Base-by-base conservation (phyloP, 2,888 invertebrate species). In the Aleiodes leptofemur region DNA sequence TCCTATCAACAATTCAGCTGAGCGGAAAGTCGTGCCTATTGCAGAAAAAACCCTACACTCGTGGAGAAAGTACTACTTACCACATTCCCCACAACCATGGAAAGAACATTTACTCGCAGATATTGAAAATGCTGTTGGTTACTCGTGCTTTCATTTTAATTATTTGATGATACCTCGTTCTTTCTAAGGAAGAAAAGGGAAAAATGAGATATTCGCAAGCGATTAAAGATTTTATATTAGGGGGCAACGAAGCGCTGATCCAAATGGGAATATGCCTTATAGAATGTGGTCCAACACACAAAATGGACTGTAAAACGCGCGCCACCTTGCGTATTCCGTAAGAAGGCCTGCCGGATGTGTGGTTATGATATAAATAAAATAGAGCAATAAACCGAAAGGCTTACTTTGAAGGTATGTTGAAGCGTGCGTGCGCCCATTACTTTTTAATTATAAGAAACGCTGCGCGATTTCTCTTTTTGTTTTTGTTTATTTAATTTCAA, bases 321-420 rank as follows among this genome's bases (percentile, higher is more conserved):
- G 69, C 69, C 51, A 57, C 55, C 48, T 61, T 61, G 61, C 69
- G 61, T 74, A 69, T 74, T 59, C 29, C 74, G 69, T 61, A 61
- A 11, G 53, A 74, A 56, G 64, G 43, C 61, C 74, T 59, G 29
- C 69, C 71, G 61, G 64, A 64, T 48, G 31, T 59, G 59, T 64
- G 64, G 14, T 64, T 3, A 14, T 43, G 48, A 64, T 38, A 64
- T 16, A 7, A 43, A 64, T 16, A 7, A 43, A 38, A 59, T 34
- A 29, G 43, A 43, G 43, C 43, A 43, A 43, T 43, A 43, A 9
- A 43, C 43, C 43, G 43, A 73, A 68, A 48, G 53, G 56, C 56
- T 66, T 56, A 48, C 69, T 43, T 74, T 69, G 34, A 89, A 89
- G 89, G 89, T 89, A 89, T 85, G 89, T 89, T 87, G 72, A 74